phyloP scores from a whole-genome alignment of 2,113 vertebrate species.

The Meriones unguiculatus region DNA sequence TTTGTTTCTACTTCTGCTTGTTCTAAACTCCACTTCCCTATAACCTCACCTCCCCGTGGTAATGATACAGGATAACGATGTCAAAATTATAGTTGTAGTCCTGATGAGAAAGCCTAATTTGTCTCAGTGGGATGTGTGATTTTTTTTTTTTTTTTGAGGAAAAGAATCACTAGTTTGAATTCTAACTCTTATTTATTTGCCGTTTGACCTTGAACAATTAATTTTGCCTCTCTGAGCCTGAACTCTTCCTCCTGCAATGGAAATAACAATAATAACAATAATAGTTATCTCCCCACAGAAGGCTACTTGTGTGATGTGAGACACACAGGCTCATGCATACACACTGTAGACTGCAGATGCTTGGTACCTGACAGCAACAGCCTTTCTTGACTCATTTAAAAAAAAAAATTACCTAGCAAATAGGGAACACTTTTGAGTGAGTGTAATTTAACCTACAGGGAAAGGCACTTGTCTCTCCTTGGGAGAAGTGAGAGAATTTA shows the following conservation, averaged over 20 bases:
- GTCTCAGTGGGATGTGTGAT: constrained; percentile 10
- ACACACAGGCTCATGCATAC: neutral
- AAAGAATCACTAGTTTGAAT: constrained; percentile 56
- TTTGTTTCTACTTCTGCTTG: neutral
- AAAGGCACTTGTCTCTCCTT: constrained; percentile 11
- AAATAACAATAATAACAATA: constrained; percentile 31
- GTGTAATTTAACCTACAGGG: constrained; percentile 22
- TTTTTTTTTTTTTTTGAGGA: neutral
- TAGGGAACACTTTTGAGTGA: constrained; percentile 34
- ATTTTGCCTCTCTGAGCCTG: constrained; percentile 58
- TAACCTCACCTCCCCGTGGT: neutral
- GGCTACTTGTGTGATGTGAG: neutral
- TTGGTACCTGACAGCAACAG: neutral
- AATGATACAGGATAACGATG: neutral
- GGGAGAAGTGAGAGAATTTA: constrained; percentile 16
- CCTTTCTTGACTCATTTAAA: neutral
- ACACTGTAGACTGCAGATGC: neutral
- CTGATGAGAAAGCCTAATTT: constrained; percentile 41
- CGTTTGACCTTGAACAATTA: constrained; percentile 62
- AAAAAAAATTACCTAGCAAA: constrained; percentile 32
- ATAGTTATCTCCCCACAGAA: neutral
- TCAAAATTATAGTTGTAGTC: constrained; percentile 40
- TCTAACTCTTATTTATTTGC: constrained; percentile 46
- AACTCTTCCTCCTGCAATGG: constrained; percentile 46
- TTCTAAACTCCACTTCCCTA: neutral